Conservation (phyloP, 1,140 invertebrate species). For the Ips nitidus region DNA sequence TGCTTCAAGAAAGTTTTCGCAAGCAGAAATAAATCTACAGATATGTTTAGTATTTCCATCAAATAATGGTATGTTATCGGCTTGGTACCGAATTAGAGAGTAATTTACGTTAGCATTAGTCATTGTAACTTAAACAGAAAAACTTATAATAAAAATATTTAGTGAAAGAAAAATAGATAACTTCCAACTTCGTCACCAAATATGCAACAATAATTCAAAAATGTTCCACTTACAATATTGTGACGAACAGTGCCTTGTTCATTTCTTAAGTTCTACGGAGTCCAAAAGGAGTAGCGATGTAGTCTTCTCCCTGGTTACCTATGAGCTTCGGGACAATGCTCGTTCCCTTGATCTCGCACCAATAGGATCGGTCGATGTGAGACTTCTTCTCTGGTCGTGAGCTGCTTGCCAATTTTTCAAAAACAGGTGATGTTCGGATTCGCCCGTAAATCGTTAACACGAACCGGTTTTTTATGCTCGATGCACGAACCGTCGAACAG, state of each 20-base stretch:
- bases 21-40: constrained; percentile 20
- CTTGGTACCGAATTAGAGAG: neutral
- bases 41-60: constrained; percentile 14
- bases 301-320: neutral
- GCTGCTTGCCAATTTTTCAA: neutral
- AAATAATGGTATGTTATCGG: constrained; percentile 14
- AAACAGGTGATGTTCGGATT: neutral
- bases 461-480: neutral
- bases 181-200: neutral
- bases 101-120: neutral
- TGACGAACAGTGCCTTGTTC: neutral
- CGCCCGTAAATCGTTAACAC: neutral
- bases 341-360: neutral
- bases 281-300: neutral
- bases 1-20: constrained; percentile 13
- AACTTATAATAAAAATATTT: neutral
- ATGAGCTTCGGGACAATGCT: constrained; percentile 5
- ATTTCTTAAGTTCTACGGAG: neutral
- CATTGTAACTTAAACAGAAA: neutral
- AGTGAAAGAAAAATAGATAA: neutral
- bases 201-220: neutral
- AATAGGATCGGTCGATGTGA: neutral
- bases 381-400: neutral
- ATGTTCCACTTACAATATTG: neutral
- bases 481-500: constrained; percentile 8